Percentiles rank a stretch among this genome's conserved stretches.
Conservation (phyloP, 2,113 vertebrate genomes). For the Orycteropus afer region DNA sequence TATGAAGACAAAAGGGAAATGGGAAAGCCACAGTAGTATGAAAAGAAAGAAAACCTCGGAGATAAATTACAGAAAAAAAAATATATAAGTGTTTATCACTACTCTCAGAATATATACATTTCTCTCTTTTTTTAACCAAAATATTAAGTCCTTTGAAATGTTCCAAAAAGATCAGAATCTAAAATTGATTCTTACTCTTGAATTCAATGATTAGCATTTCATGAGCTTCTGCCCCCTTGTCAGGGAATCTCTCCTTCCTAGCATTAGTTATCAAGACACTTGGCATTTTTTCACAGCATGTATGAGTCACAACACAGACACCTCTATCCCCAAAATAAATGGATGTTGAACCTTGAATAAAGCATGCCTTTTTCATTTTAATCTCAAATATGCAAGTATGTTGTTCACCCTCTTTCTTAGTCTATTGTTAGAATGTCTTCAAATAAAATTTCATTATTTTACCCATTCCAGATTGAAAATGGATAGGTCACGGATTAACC, state of each 20-base stretch:
- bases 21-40: background rate
- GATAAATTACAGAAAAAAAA: background rate
- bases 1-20: slow-evolving; percentile 21
- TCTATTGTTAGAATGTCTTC: background rate
- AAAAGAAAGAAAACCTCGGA: slow-evolving; percentile 30
- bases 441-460: background rate
- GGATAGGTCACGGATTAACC: background rate
- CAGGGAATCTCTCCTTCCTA: slow-evolving; percentile 37
- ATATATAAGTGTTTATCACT: slow-evolving; percentile 14
- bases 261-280: slow-evolving; percentile 67
- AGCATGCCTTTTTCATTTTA: slow-evolving; percentile 60
- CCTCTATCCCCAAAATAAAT: slow-evolving; percentile 70
- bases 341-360: slow-evolving; percentile 76
- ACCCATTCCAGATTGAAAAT: background rate
- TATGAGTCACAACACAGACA: slow-evolving; percentile 76
- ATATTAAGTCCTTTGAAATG: slow-evolving; percentile 69
- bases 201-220: slow-evolving; percentile 75
- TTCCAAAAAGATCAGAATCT: slow-evolving; percentile 63
- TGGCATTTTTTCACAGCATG: slow-evolving; percentile 70
- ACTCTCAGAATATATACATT: slow-evolving; percentile 34
- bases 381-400: background rate
- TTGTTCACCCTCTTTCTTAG: background rate
- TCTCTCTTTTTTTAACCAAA: slow-evolving; percentile 49
- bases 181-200: slow-evolving; percentile 67
- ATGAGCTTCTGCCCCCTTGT: slow-evolving; percentile 74